Conservation (phyloP, 2,113 vertebrate genomes). For the Pavo muticus region DNA sequence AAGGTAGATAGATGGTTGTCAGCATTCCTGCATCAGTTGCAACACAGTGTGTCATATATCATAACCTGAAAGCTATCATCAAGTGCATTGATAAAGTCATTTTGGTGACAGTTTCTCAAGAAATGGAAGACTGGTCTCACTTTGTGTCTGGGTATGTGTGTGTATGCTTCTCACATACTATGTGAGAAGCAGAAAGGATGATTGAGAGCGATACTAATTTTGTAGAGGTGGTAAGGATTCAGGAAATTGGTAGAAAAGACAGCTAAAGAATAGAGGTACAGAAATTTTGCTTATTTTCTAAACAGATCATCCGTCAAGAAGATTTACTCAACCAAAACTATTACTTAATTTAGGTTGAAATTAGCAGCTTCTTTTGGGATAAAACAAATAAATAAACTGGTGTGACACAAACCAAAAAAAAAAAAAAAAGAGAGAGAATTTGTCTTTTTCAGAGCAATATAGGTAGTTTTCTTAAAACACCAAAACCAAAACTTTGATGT, state of each 20-base stretch:
- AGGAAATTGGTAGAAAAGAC: neutral
- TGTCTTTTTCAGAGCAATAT: neutral
- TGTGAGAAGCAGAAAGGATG: neutral
- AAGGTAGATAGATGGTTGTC: constrained; percentile 1
- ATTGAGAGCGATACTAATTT: neutral
- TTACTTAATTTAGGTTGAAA: neutral
- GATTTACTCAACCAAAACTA: neutral
- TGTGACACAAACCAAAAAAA: neutral
- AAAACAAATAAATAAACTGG: neutral
- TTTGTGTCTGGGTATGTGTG: neutral
- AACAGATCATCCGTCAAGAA: neutral
- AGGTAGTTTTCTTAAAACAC: neutral
- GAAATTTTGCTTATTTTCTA: neutral
- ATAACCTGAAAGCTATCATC: constrained; percentile 30
- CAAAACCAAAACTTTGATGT: neutral
- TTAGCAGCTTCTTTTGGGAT: neutral
- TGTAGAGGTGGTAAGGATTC: neutral
- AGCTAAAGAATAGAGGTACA: neutral
- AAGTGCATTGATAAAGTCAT: neutral
- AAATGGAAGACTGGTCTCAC: neutral
- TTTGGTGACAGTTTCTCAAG: constrained; percentile 16
- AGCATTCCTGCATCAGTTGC: neutral
- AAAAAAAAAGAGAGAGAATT: rapidly evolving
- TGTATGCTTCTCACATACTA: neutral
- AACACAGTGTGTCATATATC: neutral